phyloP scores from a whole-genome alignment of 2,888 invertebrate genomes.

The Leptinotarsa peninsularis region DNA sequence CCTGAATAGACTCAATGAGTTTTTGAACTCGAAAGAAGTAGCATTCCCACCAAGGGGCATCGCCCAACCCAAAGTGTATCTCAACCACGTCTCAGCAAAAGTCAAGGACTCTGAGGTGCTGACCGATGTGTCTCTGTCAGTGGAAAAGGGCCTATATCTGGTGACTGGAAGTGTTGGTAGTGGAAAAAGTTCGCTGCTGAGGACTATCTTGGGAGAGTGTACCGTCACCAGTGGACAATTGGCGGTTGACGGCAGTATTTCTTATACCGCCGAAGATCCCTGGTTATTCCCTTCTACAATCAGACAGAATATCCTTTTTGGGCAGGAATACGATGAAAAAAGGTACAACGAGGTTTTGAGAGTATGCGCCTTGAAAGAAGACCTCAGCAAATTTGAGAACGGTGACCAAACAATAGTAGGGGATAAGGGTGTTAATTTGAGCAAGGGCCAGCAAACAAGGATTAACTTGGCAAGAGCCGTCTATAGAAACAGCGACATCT shows the following conservation, averaged over 20 bases:
- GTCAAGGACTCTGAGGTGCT: slow-evolving; percentile 60
- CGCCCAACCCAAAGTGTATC: slow-evolving; percentile 32
- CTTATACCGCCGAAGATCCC: slow-evolving; percentile 58
- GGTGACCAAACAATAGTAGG: slow-evolving; percentile 71
- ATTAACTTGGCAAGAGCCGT: slow-evolving; percentile 58
- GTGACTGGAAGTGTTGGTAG: slow-evolving; percentile 72
- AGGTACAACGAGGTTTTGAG: slow-evolving; percentile 61
- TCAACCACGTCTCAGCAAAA: slow-evolving; percentile 48
- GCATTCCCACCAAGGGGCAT: slow-evolving; percentile 2
- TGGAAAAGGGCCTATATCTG: slow-evolving; percentile 66
- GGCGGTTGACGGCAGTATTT: slow-evolving; percentile 53
- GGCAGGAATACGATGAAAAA: slow-evolving; percentile 56
- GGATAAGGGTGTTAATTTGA: slow-evolving; percentile 73
- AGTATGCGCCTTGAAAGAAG: slow-evolving; percentile 68
- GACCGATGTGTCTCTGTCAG: slow-evolving; percentile 63
- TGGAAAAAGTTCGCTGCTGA: slow-evolving; percentile 57
- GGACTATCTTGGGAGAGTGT: slow-evolving; percentile 56
- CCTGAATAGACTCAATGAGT: slow-evolving; percentile 46
- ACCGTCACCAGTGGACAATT: slow-evolving; percentile 47
- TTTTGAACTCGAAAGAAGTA: slow-evolving; percentile 44
- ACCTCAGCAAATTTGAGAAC: slow-evolving; percentile 64
- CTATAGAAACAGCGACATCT: slow-evolving; percentile 57
- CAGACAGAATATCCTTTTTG: slow-evolving; percentile 61
- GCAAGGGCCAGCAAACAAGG: slow-evolving; percentile 69
- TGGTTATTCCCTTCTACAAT: slow-evolving; percentile 59